Percentiles rank a stretch among this genome's conserved stretches.
These are phyloP conservation scores for Cranoglanis bouderius DNA, from an alignment of 2,113 vertebrate species.

Conservation along the genomic window DNA sequence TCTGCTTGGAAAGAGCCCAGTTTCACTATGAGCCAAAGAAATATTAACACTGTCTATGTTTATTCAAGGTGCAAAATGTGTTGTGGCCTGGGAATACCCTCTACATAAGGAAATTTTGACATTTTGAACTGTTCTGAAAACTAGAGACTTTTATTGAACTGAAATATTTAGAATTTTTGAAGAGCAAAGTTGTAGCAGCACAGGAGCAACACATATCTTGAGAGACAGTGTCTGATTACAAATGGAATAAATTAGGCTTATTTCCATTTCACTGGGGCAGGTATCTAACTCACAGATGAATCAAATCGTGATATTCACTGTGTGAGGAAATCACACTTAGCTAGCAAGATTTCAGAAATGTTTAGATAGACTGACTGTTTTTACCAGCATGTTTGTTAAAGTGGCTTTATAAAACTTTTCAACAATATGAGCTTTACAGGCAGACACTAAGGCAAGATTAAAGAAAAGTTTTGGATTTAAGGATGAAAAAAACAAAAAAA, in stretches of 20 bases:
- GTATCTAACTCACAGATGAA: not conserved
- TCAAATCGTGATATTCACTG: not conserved
- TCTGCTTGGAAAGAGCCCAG: not conserved
- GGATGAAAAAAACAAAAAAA: not conserved
- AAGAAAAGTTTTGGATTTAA: not conserved
- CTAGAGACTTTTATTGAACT: not conserved
- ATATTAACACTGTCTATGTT: not conserved
- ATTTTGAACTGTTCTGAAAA: not conserved
- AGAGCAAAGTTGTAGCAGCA: not conserved
- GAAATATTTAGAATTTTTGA: not conserved
- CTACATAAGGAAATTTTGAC: not conserved
- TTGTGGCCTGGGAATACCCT: not conserved
- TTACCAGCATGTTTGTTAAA: not conserved
- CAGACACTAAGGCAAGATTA: not conserved
- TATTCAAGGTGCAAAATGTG: not conserved
- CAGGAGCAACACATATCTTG: not conserved
- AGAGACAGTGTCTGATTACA: not conserved
- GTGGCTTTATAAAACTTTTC: not conserved
- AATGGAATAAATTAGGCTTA: not conserved
- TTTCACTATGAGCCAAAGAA: not conserved
- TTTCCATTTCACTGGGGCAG: not conserved
- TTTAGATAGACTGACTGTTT: not conserved
- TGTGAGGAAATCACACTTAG: not conserved
- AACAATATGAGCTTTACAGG: not conserved
- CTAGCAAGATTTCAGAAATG: not conserved